Evolutionary conservation across 2,888 invertebrate species (phyloP), one percentile per base, ranked within the genome.

Genomic region (Onthophagus sagittarius): DNA sequence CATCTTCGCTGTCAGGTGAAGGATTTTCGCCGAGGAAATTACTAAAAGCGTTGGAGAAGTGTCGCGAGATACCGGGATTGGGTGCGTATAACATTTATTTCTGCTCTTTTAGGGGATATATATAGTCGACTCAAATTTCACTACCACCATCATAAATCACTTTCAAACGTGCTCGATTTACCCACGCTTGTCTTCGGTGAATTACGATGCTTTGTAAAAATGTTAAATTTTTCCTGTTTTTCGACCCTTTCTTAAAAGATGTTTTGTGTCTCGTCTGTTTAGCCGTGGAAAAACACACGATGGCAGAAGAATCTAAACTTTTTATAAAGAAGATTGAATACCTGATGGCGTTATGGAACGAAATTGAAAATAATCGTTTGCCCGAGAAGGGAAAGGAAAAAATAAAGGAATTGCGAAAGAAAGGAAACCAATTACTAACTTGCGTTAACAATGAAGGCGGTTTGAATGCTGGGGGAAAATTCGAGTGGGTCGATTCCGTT

Each of bases 401-500:
- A n/a, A 33, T 74, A 23, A 31, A 15, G 13, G 15, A 69, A 15
- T 63, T 77, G 13, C 62, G 73, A 69, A 69, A 72, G 15, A 76
- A 71, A 73, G 73, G 72, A 62, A 69, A 73, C 70, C 73, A 69
- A 72, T 76, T 83, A 53, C 80, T 84, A 70, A 77, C 77, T 0
- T 85, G 86, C 79, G 87, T 90, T 0, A 83, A 85, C 65, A 85
- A 87, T 65, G 88, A 89, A 3, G 88, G 89, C 39, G 89, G 91
- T 6, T 85, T 94, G 1, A 94, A 92, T 79, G 91, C 92, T 0
- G 94, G 94, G n/a, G 97, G 97, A 4, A 94, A 93, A 84, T 97
- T 97, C 82, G 96, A 96, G 86, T 97, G 96, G 95, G 91, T 96
- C 13, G 95, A 97, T 85, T 96, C 96, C 11, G 86, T 94, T 77